These are phyloP conservation scores for Pholis gunnellus DNA, from an alignment of 2,113 vertebrate species.

Conservation along the genomic window DNA sequence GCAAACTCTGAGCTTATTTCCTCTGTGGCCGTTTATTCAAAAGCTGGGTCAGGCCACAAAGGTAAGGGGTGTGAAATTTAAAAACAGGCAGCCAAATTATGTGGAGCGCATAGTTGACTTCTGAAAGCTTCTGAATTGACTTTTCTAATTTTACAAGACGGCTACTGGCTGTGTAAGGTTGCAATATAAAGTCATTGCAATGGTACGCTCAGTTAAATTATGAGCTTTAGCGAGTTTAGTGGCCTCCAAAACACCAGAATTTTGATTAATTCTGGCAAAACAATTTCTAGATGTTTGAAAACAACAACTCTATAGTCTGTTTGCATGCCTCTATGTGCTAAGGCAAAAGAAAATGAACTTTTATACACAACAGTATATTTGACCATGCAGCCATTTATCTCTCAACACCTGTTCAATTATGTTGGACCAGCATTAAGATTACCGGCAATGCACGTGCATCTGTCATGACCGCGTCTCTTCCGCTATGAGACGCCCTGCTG, in stretches of 20 bases:
- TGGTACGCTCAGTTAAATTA: not conserved
- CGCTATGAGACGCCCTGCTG: not conserved
- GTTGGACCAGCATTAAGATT: not conserved
- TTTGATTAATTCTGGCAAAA: slow-evolving; percentile 7
- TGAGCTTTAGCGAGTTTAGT: not conserved
- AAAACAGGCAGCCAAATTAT: slow-evolving; percentile 28
- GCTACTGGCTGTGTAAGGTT: slow-evolving; percentile 2
- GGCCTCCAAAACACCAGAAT: not conserved
- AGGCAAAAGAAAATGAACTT: not conserved
- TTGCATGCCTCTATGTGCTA: not conserved
- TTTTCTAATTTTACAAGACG: slow-evolving; percentile 2
- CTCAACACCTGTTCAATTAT: not conserved
- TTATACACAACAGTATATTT: not conserved
- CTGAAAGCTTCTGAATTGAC: slow-evolving; percentile 3
- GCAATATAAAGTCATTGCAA: not conserved
- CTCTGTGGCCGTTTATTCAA: slow-evolving; percentile 37
- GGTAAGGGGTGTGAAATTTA: slow-evolving; percentile 21
- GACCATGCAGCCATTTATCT: not conserved
- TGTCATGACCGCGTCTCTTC: not conserved
- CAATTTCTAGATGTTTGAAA: slow-evolving; percentile 21
- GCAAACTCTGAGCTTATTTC: slow-evolving; percentile 36
- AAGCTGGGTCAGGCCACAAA: slow-evolving; percentile 8
- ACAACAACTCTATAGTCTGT: not conserved
- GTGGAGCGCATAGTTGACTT: slow-evolving; percentile 1
- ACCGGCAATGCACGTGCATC: not conserved